Conservation (phyloP, 2,888 invertebrate genomes). For the Xestia rhomboidea region DNA sequence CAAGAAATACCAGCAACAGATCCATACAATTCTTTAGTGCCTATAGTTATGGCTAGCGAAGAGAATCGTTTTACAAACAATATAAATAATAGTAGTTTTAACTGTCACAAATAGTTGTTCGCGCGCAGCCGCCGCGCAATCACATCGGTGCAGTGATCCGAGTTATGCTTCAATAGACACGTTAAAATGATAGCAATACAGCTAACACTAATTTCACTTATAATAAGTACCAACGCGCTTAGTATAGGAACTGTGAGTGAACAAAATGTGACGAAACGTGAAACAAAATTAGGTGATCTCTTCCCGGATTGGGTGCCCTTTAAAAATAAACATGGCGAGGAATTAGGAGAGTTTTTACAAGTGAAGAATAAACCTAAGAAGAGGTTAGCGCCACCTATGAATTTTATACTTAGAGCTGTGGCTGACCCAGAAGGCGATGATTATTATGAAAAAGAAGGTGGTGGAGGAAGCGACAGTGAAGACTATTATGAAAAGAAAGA, state of each 20-base stretch:
- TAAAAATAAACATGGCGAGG: constrained; percentile 84
- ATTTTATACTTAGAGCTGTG: constrained; percentile 80
- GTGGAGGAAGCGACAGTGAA: constrained; percentile 80
- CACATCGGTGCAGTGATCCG: constrained; percentile 67
- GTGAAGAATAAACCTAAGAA: constrained; percentile 81
- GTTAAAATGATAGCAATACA: constrained; percentile 67
- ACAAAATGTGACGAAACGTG: constrained; percentile 80
- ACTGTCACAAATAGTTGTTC: constrained; percentile 81
- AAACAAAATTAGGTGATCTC: constrained; percentile 74
- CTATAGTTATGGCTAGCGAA: constrained; percentile 73
- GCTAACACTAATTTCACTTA: constrained; percentile 64
- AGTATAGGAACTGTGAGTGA: constrained; percentile 81
- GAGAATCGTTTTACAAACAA: constrained; percentile 87
- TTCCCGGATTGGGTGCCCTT: constrained; percentile 88
- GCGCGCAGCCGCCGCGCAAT: constrained; percentile 78
- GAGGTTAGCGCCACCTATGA: constrained; percentile 82
- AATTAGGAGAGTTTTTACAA: constrained; percentile 82
- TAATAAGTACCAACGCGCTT: constrained; percentile 73
- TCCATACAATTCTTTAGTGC: constrained; percentile 78
- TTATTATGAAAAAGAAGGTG: constrained; percentile 80
- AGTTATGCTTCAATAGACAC: constrained; percentile 64
- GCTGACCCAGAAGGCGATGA: constrained; percentile 82
- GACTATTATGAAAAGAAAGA: constrained; percentile 86
- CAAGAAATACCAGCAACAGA: constrained; percentile 31
- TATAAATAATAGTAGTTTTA: constrained; percentile 88